Evolutionary conservation across 2,888 invertebrate genomes (phyloP).

Genomic region (Troilus luridus): DNA sequence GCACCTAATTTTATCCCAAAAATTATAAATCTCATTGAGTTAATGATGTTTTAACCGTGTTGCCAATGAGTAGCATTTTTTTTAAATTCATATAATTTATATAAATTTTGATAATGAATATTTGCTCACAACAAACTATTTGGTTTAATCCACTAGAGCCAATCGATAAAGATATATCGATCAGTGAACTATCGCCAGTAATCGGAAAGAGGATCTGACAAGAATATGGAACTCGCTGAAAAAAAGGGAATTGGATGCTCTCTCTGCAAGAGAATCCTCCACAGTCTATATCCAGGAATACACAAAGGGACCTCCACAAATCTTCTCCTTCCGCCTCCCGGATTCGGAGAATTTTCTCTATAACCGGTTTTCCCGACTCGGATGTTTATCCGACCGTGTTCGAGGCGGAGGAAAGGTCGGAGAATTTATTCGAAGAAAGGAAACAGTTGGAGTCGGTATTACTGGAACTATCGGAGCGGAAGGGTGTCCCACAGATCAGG

Average conservation of each 20-base stretch:
- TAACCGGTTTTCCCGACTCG: conserved; percentile 3
- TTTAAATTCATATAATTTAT: too few species aligned
- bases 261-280: not conserved
- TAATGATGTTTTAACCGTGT: too few species aligned
- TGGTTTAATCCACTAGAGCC: not conserved
- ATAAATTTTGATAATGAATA: not conserved
- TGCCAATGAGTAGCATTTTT: too few species aligned
- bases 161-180: not conserved
- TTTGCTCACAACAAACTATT: not conserved
- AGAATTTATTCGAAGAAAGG: conserved; percentile 42
- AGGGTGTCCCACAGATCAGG: conserved; percentile 50
- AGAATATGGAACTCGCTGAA: not conserved
- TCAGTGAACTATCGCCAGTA: not conserved
- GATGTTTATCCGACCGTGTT: conserved; percentile 45
- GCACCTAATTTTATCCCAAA: too few species aligned
- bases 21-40: too few species aligned
- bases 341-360: conserved; percentile 44
- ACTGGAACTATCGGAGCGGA: conserved; percentile 46
- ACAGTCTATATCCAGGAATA: conserved; percentile 10
- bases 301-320: conserved; percentile 41
- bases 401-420: conserved; percentile 1
- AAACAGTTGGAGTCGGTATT: conserved; percentile 40
- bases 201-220: not conserved
- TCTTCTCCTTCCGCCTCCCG: not conserved
- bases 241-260: conserved; percentile 36